Conservation (phyloP, 2,113 vertebrate genomes). For the Cettia cetti region DNA sequence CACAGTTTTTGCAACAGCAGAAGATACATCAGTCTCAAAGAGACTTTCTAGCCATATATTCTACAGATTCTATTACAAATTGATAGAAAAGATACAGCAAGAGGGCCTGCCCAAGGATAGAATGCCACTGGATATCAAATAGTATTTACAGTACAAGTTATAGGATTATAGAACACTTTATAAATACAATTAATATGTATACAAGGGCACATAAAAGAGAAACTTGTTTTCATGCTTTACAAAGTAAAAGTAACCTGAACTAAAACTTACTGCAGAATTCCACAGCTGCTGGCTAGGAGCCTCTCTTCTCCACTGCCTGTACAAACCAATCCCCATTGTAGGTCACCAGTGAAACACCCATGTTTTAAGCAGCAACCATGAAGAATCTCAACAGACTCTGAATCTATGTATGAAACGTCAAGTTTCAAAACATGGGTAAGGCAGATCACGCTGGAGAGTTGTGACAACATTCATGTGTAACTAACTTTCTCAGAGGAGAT, state of each 20-base stretch:
- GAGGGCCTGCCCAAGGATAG: constrained; percentile 80
- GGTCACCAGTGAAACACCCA: background rate
- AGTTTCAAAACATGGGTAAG: constrained; percentile 3
- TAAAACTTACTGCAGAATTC: constrained; percentile 39
- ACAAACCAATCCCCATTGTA: background rate
- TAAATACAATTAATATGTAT: constrained; percentile 91
- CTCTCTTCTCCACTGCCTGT: constrained; percentile 35
- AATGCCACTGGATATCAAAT: constrained; percentile 65
- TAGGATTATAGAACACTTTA: constrained; percentile 85
- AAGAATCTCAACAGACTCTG: background rate
- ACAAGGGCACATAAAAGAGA: constrained; percentile 68
- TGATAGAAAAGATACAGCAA: constrained; percentile 72
- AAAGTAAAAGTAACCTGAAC: constrained; percentile 48
- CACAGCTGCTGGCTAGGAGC: constrained; percentile 59
- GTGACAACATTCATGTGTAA: background rate
- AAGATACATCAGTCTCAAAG: constrained; percentile 61
- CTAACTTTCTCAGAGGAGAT: background rate
- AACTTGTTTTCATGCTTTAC: constrained; percentile 42
- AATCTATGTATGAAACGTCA: background rate
- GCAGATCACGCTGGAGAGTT: background rate
- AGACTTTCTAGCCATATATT: constrained; percentile 70
- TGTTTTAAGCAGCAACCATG: constrained; percentile 4
- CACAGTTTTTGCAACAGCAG: constrained; percentile 71
- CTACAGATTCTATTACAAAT: constrained; percentile 67
- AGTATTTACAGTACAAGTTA: constrained; percentile 78